Evolutionary conservation across 2,888 invertebrate genomes (phyloP).

Genomic region (Machimus rusticus): DNA sequence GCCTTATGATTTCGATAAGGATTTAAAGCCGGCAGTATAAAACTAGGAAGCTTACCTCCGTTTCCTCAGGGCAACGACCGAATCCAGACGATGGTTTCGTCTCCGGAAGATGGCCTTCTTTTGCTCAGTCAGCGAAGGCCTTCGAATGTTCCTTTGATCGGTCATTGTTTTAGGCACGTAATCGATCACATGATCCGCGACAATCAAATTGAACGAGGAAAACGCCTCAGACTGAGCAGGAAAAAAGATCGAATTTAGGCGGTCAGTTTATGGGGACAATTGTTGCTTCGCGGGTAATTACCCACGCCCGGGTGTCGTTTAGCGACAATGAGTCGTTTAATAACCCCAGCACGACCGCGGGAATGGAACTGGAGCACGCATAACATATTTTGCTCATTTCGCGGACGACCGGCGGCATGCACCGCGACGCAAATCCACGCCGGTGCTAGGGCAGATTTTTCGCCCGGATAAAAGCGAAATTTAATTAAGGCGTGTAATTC

Average conservation of each 20-base stretch:
- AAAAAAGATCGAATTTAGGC: neutral
- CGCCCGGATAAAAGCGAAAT: neutral
- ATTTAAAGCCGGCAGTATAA: neutral
- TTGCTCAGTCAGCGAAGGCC: neutral
- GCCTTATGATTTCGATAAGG: neutral
- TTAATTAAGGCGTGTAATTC: constrained; percentile 16
- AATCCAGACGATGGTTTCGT: constrained; percentile 52
- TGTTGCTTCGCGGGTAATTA: constrained; percentile 17
- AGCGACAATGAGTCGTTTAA: neutral
- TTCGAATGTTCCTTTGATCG: neutral
- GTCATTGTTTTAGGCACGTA: neutral
- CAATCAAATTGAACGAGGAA: neutral
- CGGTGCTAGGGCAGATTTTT: neutral
- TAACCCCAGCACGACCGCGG: neutral
- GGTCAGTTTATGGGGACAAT: neutral
- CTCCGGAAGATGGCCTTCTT: neutral
- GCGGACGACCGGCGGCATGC: neutral
- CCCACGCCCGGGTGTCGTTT: neutral
- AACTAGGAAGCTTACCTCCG: constrained; percentile 54
- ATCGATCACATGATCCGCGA: neutral
- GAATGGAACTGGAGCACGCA: neutral
- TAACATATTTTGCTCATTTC: neutral
- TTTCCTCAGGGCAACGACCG: constrained; percentile 57
- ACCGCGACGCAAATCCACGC: neutral
- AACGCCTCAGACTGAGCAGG: neutral